These are phyloP conservation scores for Drosophila paulistorum DNA, from an alignment of 1,140 invertebrate species.

Conservation along the genomic window DNA sequence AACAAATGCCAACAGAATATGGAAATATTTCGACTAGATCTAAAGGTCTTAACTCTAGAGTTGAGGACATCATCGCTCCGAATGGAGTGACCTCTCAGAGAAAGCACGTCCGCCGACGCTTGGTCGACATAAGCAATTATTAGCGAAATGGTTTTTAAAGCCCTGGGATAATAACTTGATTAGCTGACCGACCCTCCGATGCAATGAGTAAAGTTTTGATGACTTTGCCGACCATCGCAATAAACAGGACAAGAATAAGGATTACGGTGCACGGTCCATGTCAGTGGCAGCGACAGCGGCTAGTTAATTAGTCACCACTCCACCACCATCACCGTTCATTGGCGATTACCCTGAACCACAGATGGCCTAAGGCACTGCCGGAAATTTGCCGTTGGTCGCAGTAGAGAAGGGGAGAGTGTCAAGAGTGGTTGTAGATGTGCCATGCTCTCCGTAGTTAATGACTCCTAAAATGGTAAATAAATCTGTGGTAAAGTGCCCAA, in stretches of 20 bases:
- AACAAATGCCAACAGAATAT: not conserved
- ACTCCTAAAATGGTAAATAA: slow-evolving; percentile 47
- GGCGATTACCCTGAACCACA: slow-evolving; percentile 7
- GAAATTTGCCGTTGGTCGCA: slow-evolving; percentile 27
- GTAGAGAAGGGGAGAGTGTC: slow-evolving; percentile 15
- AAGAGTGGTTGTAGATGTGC: not conserved
- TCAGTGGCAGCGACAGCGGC: slow-evolving; percentile 12
- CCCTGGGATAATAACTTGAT: slow-evolving; percentile 36
- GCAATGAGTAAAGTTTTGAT: slow-evolving; percentile 43
- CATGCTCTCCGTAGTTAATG: slow-evolving; percentile 34
- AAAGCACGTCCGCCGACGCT: slow-evolving; percentile 24
- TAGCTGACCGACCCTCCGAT: not conserved
- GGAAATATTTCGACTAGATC: too few species aligned
- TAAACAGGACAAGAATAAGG: slow-evolving; percentile 18
- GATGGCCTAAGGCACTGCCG: slow-evolving; percentile 13
- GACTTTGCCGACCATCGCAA: not conserved
- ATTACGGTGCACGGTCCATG: slow-evolving; percentile 20
- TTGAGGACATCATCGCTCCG: too few species aligned
- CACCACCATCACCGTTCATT: not conserved
- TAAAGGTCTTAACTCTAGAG: too few species aligned
- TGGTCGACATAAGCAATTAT: slow-evolving; percentile 44
- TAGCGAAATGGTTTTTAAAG: slow-evolving; percentile 44
- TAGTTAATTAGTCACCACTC: slow-evolving; percentile 10
- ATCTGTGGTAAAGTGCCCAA: slow-evolving; percentile 37
- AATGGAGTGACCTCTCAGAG: not conserved